These are phyloP conservation scores for Glaucopsyche alexis DNA, from an alignment of 2,888 invertebrate species.

Conservation along the genomic window DNA sequence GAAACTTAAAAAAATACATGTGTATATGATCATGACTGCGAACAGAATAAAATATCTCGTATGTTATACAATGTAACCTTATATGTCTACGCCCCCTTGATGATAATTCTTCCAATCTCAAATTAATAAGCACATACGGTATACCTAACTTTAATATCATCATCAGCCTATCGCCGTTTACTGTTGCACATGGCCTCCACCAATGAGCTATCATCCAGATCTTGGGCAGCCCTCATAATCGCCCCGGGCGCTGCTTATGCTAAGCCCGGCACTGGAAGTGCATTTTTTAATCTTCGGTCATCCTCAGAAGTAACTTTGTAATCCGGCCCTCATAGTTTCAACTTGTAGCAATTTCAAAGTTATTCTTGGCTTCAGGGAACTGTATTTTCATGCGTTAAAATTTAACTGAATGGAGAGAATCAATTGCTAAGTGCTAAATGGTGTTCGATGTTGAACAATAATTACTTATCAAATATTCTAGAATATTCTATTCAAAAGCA, in stretches of 20 bases:
- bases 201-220: too few species aligned
- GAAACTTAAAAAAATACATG: not conserved
- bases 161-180: too few species aligned
- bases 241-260: too few species aligned
- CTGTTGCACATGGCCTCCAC: too few species aligned
- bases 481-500: conserved; percentile 21
- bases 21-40: conserved; percentile 7
- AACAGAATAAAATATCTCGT: not conserved
- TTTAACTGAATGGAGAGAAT: not conserved
- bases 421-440: conserved; percentile 12
- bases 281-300: too few species aligned
- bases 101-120: not conserved
- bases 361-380: not conserved
- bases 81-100: conserved; percentile 16
- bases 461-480: conserved; percentile 14
- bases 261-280: too few species aligned
- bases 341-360: not conserved
- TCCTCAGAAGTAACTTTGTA: too few species aligned
- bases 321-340: too few species aligned
- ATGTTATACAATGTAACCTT: not conserved
- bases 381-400: conserved; percentile 4
- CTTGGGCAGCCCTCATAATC: too few species aligned
- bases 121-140: too few species aligned
- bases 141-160: too few species aligned
- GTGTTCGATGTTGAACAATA: conserved; percentile 2